phyloP scores from a whole-genome alignment of 2,888 invertebrate species.

The Eupithecia vulgata region DNA sequence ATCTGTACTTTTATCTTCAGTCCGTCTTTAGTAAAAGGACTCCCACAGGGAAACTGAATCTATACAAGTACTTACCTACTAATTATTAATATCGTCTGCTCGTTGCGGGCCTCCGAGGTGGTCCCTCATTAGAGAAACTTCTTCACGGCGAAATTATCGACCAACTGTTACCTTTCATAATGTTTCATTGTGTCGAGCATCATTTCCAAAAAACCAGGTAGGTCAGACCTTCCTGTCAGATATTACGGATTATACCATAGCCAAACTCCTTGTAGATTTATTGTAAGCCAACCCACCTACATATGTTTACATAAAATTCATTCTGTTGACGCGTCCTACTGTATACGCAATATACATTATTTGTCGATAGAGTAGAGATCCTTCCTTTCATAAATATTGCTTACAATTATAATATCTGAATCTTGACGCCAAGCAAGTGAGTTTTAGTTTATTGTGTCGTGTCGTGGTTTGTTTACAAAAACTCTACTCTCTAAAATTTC shows the following conservation, averaged over 20 bases:
- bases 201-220: background rate
- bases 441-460: no score
- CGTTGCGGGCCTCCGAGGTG: conserved; percentile 23
- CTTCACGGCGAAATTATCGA: background rate
- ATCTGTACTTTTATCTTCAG: conserved; percentile 58
- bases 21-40: conserved; percentile 66
- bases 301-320: no score
- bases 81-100: conserved; percentile 30
- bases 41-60: conserved; percentile 53
- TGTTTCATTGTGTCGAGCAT: background rate
- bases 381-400: no score
- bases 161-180: background rate
- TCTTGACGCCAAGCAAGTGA: no score
- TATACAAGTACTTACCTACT: conserved; percentile 34
- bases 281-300: no score
- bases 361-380: no score
- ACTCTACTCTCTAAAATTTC: no score
- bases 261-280: no score
- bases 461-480: no score
- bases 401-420: no score
- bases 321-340: no score
- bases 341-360: no score
- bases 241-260: background rate
- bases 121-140: conserved; percentile 25
- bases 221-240: background rate